Conservation (phyloP, 2,888 invertebrate genomes). For the Chrysodeixis includens region DNA sequence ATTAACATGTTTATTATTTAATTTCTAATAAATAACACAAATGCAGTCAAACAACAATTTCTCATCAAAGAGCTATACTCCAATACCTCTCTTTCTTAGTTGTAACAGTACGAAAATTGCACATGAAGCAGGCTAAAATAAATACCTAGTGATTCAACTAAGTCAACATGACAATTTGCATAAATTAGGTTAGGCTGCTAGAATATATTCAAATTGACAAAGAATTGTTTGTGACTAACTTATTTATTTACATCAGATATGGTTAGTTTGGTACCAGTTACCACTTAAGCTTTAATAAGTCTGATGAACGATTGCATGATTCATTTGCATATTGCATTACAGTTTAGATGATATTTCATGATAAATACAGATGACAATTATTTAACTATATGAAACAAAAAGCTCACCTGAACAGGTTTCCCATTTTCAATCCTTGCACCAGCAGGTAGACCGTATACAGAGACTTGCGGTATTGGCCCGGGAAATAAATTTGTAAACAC, state of each 20-base stretch:
- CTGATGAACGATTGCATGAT: not conserved
- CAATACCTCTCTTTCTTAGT: not conserved
- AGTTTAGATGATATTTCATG: not conserved
- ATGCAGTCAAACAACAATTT: not conserved
- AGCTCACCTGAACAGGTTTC: slow-evolving; percentile 89
- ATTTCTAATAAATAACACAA: not conserved
- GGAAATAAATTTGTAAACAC: slow-evolving; percentile 95
- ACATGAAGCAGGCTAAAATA: slow-evolving; percentile 8
- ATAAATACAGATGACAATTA: not conserved
- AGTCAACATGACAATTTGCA: slow-evolving; percentile 52
- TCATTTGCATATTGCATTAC: not conserved
- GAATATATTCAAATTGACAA: slow-evolving; percentile 26
- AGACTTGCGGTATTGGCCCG: slow-evolving; percentile 93
- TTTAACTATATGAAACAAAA: slow-evolving; percentile 8
- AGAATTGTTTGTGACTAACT: slow-evolving; percentile 15
- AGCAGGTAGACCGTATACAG: slow-evolving; percentile 91
- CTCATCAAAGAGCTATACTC: not conserved
- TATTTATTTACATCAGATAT: slow-evolving; percentile 13
- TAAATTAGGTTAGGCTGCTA: slow-evolving; percentile 43
- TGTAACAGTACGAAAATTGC: not conserved
- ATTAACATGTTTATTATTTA: not conserved
- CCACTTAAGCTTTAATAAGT: not conserved
- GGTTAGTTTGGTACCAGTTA: not conserved
- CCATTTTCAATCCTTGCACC: slow-evolving; percentile 90
- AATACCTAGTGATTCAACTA: slow-evolving; percentile 48